Evolutionary conservation across 2,888 invertebrate species (phyloP), one percentile per base, ranked within the genome.

Genomic region (Megalurothrips usitatus): DNA sequence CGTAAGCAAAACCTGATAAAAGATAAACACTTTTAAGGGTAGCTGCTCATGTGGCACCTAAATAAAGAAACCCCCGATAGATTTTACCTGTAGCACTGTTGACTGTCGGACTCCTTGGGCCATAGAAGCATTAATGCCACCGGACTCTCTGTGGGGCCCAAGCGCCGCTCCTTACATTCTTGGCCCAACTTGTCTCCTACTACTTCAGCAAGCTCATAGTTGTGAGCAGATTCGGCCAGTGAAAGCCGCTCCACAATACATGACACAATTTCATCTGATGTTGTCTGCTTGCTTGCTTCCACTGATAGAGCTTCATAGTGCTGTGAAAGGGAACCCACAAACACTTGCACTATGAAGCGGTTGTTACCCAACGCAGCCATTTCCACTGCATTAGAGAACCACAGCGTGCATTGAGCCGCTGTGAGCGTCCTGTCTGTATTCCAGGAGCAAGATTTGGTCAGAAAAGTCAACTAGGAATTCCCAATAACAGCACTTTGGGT

Each of bases 211-310:
- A 96, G 89, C 87, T 96, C 96, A 87, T 94, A 96, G 81, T 92
- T 91, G 83, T 91, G 90, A 80, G 91, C 90, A 49, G 87, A 87
- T 28, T 86, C 86, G 83, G 87, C 86, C 82, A 93, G 88, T 79
- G 90, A 90, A 68, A 93, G 88, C 84, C 92, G 89, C 85, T 95
- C 94, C 83, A 94, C 93, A 84, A 96, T 96, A 87, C 96, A 96
- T 84, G 93, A 92, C 82, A 96, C 95, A 85, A 97, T 95, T 89
- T 97, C 96, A 85, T 96, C 95, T 0, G 96, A 94, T 84, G 96
- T 95, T 82, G 96, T 96, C 87, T 95, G 94, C 87, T 96, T 96
- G 84, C 95, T 95, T 82, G 96, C 95, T 88, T 96, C 96, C 84
- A 97, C 94, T 81, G 94, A 94, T 83, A 96, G 90, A 83, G 95